phyloP scores from a whole-genome alignment of 2,888 invertebrate species.

The Noctua janthina region DNA sequence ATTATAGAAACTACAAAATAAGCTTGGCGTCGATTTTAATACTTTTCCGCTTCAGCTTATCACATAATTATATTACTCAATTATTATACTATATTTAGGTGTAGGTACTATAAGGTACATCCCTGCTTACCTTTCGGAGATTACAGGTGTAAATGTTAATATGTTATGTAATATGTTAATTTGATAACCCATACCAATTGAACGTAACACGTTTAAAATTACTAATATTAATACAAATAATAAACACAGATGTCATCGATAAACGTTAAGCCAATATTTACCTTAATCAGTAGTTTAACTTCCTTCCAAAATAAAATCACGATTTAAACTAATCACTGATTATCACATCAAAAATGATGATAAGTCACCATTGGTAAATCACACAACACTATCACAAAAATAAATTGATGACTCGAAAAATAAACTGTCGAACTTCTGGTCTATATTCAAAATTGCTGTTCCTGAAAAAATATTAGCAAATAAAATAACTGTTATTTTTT shows the following conservation, averaged over 20 bases:
- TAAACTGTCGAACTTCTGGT: neutral
- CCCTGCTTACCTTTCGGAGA: neutral
- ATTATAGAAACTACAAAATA: neutral
- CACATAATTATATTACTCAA: neutral
- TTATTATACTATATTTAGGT: neutral
- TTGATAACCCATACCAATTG: neutral
- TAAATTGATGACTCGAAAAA: neutral
- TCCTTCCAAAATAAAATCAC: slow-evolving; percentile 30
- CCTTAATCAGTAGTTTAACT: slow-evolving; percentile 35
- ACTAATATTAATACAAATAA: slow-evolving; percentile 24
- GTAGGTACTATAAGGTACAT: neutral
- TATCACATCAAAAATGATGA: slow-evolving; percentile 14
- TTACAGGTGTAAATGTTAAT: neutral
- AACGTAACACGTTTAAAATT: neutral
- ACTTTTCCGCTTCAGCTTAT: too few species aligned
- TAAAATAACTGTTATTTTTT: slow-evolving; percentile 18
- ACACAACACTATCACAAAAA: neutral
- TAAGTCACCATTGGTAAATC: neutral
- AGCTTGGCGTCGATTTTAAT: neutral
- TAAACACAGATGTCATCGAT: slow-evolving; percentile 41
- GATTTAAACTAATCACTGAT: slow-evolving; percentile 31
- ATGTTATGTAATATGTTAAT: neutral
- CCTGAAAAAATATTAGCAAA: slow-evolving; percentile 4
- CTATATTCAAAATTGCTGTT: slow-evolving; percentile 11
- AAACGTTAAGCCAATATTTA: slow-evolving; percentile 51